Conservation (phyloP, 2,113 vertebrate genomes). For the Podarcis raffonei region DNA sequence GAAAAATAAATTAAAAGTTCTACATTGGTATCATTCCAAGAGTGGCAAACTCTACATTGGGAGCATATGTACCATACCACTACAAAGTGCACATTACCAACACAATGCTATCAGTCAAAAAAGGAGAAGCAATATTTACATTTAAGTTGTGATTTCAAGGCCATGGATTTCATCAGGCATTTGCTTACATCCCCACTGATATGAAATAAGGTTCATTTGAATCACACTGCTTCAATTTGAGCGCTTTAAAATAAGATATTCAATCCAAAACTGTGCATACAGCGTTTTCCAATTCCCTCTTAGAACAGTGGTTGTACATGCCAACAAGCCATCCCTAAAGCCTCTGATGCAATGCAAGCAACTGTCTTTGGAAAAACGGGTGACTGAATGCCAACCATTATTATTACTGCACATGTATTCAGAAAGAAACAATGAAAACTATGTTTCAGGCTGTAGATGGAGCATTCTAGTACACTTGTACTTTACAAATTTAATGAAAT, state of each 20-base stretch:
- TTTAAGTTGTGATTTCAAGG: neutral
- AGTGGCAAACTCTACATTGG: neutral
- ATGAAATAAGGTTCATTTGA: neutral
- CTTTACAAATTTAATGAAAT: neutral
- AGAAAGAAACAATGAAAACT: conserved; percentile 5
- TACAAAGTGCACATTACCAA: neutral
- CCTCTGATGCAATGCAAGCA: neutral
- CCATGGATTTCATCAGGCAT: no score
- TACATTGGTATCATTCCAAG: neutral
- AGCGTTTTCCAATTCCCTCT: neutral
- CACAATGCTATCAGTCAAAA: neutral
- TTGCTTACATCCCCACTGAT: neutral
- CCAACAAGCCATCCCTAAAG: neutral
- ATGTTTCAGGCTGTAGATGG: neutral
- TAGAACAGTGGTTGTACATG: neutral
- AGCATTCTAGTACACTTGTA: neutral
- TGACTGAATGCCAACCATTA: neutral
- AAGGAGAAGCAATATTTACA: neutral
- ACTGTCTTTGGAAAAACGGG: neutral
- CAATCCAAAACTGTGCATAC: neutral
- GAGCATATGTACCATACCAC: neutral
- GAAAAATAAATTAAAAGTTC: neutral
- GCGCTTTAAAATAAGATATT: neutral
- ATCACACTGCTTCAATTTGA: neutral
- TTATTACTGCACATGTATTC: neutral